These are phyloP conservation scores for Varanus komodoensis DNA, from an alignment of 2,113 vertebrate species.

Conservation along the genomic window DNA sequence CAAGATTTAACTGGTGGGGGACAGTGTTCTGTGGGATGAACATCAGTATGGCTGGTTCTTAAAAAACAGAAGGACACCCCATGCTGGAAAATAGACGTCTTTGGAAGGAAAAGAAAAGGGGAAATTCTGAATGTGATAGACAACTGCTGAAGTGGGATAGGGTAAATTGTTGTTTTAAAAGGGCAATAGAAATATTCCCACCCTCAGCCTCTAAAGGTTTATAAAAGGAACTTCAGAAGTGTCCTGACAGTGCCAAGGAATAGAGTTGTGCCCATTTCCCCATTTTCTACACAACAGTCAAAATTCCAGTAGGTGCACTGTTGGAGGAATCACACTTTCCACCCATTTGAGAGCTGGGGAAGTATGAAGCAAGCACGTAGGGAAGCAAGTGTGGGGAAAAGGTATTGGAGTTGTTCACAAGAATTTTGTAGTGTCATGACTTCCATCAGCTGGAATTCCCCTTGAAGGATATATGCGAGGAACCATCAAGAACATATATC, in stretches of 20 bases:
- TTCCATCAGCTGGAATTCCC: neutral
- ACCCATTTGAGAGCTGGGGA: neutral
- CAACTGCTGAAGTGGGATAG: neutral
- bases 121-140: neutral
- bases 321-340: neutral
- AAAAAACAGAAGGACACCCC: neutral
- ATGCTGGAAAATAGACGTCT: neutral
- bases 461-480: neutral
- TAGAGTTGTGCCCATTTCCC: neutral
- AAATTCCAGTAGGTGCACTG: neutral
- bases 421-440: neutral
- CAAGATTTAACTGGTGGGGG: neutral
- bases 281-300: neutral
- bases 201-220: neutral
- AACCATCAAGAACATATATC: neutral
- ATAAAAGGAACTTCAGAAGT: neutral
- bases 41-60: neutral
- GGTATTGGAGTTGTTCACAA: neutral
- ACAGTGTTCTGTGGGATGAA: neutral
- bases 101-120: neutral
- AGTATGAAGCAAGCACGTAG: neutral
- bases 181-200: neutral
- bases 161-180: neutral
- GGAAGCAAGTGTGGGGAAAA: neutral
- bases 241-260: neutral